phyloP scores from a whole-genome alignment of 2,797 vertebrate species.

The Phrynocephalus guinanensis region DNA sequence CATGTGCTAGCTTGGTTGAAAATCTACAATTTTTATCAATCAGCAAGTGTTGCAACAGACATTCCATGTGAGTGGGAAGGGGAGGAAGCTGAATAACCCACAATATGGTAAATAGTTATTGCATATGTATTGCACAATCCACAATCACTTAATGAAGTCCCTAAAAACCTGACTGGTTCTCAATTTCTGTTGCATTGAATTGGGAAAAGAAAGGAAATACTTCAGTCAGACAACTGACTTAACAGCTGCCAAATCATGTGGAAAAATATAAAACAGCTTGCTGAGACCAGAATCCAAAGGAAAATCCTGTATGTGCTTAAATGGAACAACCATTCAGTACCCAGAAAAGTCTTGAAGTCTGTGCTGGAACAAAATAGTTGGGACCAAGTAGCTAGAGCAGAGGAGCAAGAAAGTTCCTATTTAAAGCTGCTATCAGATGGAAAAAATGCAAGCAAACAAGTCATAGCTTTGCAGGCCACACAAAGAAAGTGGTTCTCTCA shows the following conservation, averaged over 20 bases:
- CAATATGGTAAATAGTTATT: background rate
- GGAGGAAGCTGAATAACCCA: background rate
- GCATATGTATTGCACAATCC: background rate
- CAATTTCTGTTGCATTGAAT: conserved; percentile 62
- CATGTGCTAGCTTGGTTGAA: background rate
- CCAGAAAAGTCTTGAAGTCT: conserved; percentile 68
- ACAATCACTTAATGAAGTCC: background rate
- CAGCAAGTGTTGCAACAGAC: background rate
- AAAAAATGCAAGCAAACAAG: conserved; percentile 65
- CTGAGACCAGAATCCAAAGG: conserved; percentile 69
- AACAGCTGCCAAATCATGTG: conserved; percentile 67
- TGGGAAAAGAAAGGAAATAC: conserved; percentile 66
- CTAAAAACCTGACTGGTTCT: conserved; percentile 2
- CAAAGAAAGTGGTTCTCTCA: conserved; percentile 46
- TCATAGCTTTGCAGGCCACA: conserved; percentile 50
- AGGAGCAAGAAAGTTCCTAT: conserved; percentile 70
- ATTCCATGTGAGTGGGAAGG: background rate
- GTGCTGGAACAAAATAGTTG: conserved; percentile 78
- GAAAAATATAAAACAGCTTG: conserved; percentile 76
- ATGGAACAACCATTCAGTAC: conserved; percentile 75
- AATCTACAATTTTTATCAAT: background rate
- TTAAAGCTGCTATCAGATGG: conserved; percentile 57
- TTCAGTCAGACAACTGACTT: conserved; percentile 62
- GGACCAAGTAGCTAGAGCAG: conserved; percentile 65
- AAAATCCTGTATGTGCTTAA: conserved; percentile 58